Conservation (phyloP, 2,113 vertebrate species). For the Nothocercus julius region DNA sequence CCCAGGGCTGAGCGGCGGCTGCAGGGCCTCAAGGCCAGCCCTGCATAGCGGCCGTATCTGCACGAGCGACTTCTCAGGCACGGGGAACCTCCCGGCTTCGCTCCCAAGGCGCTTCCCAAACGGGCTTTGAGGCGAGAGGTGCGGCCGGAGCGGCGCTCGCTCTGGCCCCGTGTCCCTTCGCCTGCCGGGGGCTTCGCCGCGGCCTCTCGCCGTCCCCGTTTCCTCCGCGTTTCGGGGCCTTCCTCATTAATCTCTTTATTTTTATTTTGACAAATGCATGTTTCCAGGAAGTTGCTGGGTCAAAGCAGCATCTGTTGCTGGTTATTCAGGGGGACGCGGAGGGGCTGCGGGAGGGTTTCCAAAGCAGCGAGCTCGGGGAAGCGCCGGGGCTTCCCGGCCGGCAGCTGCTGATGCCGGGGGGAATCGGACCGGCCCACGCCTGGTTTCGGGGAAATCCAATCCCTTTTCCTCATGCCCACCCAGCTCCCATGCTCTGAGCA, state of each 20-base stretch:
- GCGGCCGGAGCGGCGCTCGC: too few species aligned
- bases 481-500: not conserved
- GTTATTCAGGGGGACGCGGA: conserved; percentile 84
- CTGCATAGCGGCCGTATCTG: too few species aligned
- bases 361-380: conserved; percentile 69
- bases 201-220: not conserved
- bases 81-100: too few species aligned
- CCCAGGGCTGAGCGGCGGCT: too few species aligned
- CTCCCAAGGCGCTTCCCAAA: too few species aligned
- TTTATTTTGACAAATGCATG: conserved; percentile 92
- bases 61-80: too few species aligned
- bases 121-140: too few species aligned
- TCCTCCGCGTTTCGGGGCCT: conserved; percentile 59
- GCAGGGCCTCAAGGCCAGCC: too few species aligned
- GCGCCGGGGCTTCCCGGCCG: conserved; percentile 77
- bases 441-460: conserved; percentile 58
- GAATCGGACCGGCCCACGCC: conserved; percentile 40
- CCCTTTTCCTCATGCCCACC: conserved; percentile 57
- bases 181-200: too few species aligned
- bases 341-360: conserved; percentile 83
- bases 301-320: conserved; percentile 91
- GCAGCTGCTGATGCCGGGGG: conserved; percentile 66
- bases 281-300: conserved; percentile 95
- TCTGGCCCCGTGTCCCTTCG: too few species aligned
- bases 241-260: conserved; percentile 88